Base-by-base conservation (phyloP, 2,888 invertebrate genomes). In the Hypselothyrea guttata region DNA sequence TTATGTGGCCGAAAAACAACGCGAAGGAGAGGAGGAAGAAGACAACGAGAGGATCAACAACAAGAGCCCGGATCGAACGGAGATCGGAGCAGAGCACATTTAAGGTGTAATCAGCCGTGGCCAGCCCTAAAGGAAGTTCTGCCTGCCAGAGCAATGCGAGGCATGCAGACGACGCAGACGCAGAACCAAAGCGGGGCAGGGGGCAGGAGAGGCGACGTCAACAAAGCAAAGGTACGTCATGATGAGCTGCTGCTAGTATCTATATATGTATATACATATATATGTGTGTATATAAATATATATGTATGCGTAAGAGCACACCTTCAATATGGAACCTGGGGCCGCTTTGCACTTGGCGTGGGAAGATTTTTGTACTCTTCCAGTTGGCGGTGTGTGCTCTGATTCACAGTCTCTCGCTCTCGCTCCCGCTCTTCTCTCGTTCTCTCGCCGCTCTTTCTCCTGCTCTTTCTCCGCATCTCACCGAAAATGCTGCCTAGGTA, bases 301-400 rank as follows among this genome's bases (percentile, higher is more conserved):
- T 72, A 48, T 51, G 63, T 67, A 35, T 54, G 48, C 76, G n/a
- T n/a, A n/a, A 66, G 63, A 71, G 81, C 78, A 78, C 78, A 84
- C 84, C 84, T 84, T 68, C 47, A 57, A 59, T 70, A 61, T 55
- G 61, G 49, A 72, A 72, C 55, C 59, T 53, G 49, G 52, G 57
- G 68, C 47, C 57, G 16, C 59, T 75, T 83, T 78, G 84, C 81
- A 82, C 86, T 82, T 84, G 88, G 89, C 89, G 89, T 89, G 89
- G 89, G 89, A 89, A 89, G 89, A 89, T 89, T 89, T 89, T 88
- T 71, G 57, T 46, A 57, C 59, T 75, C 60, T 63, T 68, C 42
- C 42, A 60, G 48, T 62, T 56, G 22, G 22, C 5, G 2, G 22
- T 22, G 51, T 71, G 57, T 71, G 79, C 85, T 79, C 85, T 84